A percentile compares a stretch with the other conserved stretches of the same genome.
phyloP scores from a whole-genome alignment of 2,888 invertebrate species.

The Orthosia gothica region DNA sequence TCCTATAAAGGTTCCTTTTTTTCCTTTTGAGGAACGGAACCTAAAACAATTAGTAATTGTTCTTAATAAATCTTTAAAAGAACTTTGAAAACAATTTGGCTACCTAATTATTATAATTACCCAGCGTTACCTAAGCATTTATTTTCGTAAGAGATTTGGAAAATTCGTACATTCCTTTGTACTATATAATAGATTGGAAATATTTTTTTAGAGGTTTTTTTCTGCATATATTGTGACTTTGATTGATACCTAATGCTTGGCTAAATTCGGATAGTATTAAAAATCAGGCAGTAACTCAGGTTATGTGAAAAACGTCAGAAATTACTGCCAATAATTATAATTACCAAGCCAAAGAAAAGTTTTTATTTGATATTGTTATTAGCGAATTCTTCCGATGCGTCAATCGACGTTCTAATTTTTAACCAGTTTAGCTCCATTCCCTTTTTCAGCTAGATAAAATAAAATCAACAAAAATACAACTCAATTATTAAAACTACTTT shows the following conservation, averaged over 20 bases:
- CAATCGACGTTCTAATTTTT: slow-evolving; percentile 1
- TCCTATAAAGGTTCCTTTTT: too few relatives aligned
- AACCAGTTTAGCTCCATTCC: neutral
- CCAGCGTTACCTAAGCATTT: neutral
- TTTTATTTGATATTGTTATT: neutral
- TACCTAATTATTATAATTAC: slow-evolving; percentile 13
- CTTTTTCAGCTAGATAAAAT: slow-evolving; percentile 10
- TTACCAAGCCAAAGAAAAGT: slow-evolving; percentile 1
- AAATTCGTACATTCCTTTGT: slow-evolving; percentile 6
- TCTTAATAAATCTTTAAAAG: neutral
- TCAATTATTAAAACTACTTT: slow-evolving; percentile 32
- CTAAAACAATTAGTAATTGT: neutral
- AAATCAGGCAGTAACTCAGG: neutral
- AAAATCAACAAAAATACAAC: slow-evolving; percentile 6
- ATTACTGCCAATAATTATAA: neutral
- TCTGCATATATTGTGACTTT: too few relatives aligned
- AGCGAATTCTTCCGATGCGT: neutral
- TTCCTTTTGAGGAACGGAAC: too few relatives aligned
- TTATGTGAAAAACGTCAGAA: neutral
- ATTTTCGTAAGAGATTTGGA: slow-evolving; percentile 22
- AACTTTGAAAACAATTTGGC: slow-evolving; percentile 1
- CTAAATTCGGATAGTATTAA: too few relatives aligned
- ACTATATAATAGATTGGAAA: slow-evolving; percentile 9
- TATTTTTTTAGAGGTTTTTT: neutral
- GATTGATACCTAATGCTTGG: too few relatives aligned